Base-by-base conservation (phyloP, 2,888 invertebrate species). In the Podabrus alpinus region DNA sequence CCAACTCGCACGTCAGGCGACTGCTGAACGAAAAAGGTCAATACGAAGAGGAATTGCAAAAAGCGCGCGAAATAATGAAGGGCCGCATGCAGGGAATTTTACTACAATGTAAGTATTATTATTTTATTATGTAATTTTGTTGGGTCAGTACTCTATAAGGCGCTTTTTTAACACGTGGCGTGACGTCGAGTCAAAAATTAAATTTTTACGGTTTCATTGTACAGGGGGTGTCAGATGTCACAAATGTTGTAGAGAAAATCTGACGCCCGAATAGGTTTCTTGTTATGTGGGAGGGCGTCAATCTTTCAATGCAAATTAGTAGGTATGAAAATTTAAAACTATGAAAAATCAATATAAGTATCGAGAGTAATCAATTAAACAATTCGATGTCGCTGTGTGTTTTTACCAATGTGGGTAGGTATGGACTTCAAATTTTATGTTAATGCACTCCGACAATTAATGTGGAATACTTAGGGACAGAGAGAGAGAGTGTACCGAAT, bases 1-100 rank as follows among this genome's bases (percentile, higher is more conserved):
- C 96, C 0, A 97, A 98, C 88, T 94, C 97, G 0, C 97, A 98
- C 84, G 94, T 97, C 9, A 91, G 97, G 11, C 91, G 97, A 69
- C 88, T 98, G 61, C 91, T 95, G 69, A 92, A 90, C 80, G 97
- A 98, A 85, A 97, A 97, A 88, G 90, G 92, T 76, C 92, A 93
- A 77, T 93, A 94, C 81, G 97, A 97, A 86, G 97, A 97, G 79
- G 97, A 98, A 85, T 88, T 97, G 70, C 92, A 93, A 75, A 93
- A 94, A 82, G 95, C 95, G 72, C 95, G 93, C 84, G 95, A 97
- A 82, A 91, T 94, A 81, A 93, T 95, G 87, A 94, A 94, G 84
- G 94, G 93, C 78, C 90, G 94, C 81, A 95, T 97, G 90, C 94
- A 95, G 84, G 94, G 91, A 82, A 93, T 98, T 81, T 90, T 96